These are phyloP conservation scores for Bruchidius siliquastri DNA, from an alignment of 2,888 invertebrate genomes.

Conservation along the genomic window DNA sequence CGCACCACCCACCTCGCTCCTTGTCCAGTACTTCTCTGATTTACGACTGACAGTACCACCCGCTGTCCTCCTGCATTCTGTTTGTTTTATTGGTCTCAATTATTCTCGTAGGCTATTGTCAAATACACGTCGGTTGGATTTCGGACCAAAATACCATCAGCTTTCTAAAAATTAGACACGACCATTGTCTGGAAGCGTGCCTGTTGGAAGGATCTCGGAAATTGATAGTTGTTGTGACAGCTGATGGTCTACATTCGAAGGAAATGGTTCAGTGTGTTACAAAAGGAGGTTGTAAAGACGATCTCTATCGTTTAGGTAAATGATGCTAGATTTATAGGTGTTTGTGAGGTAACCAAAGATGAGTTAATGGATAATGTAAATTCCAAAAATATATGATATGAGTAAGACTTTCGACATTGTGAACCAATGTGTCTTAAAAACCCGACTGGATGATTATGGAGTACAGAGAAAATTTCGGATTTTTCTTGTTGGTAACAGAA, in stretches of 20 bases:
- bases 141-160: background rate
- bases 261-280: background rate
- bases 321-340: background rate
- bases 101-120: background rate
- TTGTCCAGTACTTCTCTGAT: background rate
- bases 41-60: background rate
- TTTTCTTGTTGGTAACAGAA: too few relatives aligned
- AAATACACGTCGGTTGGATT: background rate
- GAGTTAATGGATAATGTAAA: background rate
- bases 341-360: background rate
- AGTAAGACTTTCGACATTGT: too few relatives aligned
- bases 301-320: background rate
- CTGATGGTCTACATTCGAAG: background rate
- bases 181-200: background rate
- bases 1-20: background rate
- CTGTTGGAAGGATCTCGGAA: background rate
- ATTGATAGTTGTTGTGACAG: background rate
- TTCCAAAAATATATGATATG: too few relatives aligned
- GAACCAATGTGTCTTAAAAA: too few relatives aligned
- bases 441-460: too few relatives aligned
- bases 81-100: background rate
- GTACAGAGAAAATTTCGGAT: too few relatives aligned
- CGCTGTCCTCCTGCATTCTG: background rate
- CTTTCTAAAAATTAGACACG: background rate
- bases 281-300: background rate